phyloP scores from a whole-genome alignment of 1,140 invertebrate genomes.

The Papilio dardanus region DNA sequence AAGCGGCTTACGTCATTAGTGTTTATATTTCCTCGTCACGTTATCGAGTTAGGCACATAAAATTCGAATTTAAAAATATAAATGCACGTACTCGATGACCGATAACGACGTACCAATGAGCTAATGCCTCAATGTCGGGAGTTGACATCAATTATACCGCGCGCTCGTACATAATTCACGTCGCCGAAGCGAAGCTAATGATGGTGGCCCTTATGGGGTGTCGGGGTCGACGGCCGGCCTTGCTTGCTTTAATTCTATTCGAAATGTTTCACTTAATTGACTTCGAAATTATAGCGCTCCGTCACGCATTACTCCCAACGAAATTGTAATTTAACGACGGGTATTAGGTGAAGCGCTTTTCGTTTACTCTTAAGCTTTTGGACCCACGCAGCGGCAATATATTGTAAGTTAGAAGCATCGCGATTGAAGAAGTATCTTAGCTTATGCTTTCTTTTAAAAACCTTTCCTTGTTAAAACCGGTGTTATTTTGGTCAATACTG shows the following conservation, averaged over 20 bases:
- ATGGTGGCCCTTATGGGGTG: slow-evolving; percentile 45
- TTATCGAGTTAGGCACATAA: slow-evolving; percentile 54
- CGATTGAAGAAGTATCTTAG: neutral
- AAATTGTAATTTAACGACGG: slow-evolving; percentile 22
- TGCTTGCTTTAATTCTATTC: slow-evolving; percentile 51
- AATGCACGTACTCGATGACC: slow-evolving; percentile 73
- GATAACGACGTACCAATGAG: slow-evolving; percentile 64
- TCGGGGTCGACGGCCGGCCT: slow-evolving; percentile 64
- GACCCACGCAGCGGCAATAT: neutral
- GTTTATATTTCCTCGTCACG: slow-evolving; percentile 43
- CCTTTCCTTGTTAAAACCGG: too few relatives aligned
- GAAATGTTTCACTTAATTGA: slow-evolving; percentile 65
- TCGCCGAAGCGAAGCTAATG: slow-evolving; percentile 52
- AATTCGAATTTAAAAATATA: slow-evolving; percentile 64
- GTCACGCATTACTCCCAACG: slow-evolving; percentile 56
- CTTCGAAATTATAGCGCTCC: slow-evolving; percentile 57
- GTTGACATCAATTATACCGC: slow-evolving; percentile 43
- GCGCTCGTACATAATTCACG: slow-evolving; percentile 62
- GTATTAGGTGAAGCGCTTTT: slow-evolving; percentile 7
- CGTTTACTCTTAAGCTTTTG: neutral
- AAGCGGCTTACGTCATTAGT: slow-evolving; percentile 16
- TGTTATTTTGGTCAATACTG: neutral
- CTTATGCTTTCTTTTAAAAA: neutral
- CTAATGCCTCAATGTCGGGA: slow-evolving; percentile 62
- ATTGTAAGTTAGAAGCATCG: neutral